phyloP scores from a whole-genome alignment of 1,140 invertebrate genomes.

The Ladona fulva region DNA sequence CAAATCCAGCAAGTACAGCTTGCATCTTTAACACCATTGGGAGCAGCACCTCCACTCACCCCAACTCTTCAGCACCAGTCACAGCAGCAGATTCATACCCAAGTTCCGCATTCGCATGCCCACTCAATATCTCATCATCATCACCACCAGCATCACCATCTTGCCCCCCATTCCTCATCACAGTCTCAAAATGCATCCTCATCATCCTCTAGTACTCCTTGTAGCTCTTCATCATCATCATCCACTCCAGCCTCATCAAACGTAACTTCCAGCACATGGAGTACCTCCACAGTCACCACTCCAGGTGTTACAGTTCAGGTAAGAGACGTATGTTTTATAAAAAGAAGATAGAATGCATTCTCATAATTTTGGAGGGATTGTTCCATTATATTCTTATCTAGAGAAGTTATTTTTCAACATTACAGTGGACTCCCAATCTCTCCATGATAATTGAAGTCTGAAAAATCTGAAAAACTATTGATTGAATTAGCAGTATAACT shows the following conservation, averaged over 20 bases:
- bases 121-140: slow-evolving; percentile 11
- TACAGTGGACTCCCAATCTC: too few species aligned
- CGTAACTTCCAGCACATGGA: slow-evolving; percentile 29
- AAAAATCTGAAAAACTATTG: too few species aligned
- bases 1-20: slow-evolving; percentile 81
- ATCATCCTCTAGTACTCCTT: background rate
- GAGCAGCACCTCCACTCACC: background rate
- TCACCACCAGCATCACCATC: slow-evolving; percentile 26
- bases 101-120: slow-evolving; percentile 33
- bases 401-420: too few species aligned
- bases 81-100: slow-evolving; percentile 33
- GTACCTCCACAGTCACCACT: slow-evolving; percentile 28
- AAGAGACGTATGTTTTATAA: background rate
- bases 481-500: too few species aligned
- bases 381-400: too few species aligned
- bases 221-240: slow-evolving; percentile 23
- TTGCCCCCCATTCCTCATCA: background rate
- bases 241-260: slow-evolving; percentile 25
- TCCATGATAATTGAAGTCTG: too few species aligned
- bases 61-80: slow-evolving; percentile 23
- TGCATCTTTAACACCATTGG: slow-evolving; percentile 34
- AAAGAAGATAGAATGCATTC: too few species aligned
- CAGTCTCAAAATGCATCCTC: background rate
- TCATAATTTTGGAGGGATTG: too few species aligned
- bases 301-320: slow-evolving; percentile 32